Evolutionary conservation across 92 coral and sea anemone species (phyloP), one percentile per base, ranked within the genome.

Genomic region (Metridium senile): DNA sequence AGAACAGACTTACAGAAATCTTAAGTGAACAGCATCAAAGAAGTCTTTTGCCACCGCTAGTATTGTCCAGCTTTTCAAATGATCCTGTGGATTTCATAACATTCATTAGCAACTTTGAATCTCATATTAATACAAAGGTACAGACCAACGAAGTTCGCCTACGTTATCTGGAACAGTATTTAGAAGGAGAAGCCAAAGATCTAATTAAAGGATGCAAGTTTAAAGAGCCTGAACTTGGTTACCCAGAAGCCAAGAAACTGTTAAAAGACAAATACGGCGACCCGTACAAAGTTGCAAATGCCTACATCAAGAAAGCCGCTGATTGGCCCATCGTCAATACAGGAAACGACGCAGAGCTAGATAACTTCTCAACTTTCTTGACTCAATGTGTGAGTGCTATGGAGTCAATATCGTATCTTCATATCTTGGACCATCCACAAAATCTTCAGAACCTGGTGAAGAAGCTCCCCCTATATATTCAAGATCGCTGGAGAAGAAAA

Each of bases 201-300:
- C 34, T 86, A 0, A 86, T 86, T n/a, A 86, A 86, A 70, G 82
- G 90, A 21, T 75, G 86, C 53, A 65, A 51, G 16, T 78, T 34
- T 33, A 83, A 68, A 26, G 82, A 85, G 21, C 33, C 70, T 6
- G 32, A 61, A 9, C 62, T 27, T 2, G 90, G 90, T 0, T 86
- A 86, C 62, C 30, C 52, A 4, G 70, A 80, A 66, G 85, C 85
- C 18, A 79, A 73, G 65, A 85, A 46, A 58, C 81, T 85, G 25
- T 30, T 79, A 2, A 47, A 27, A 18, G 85, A 84, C 17, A 86
- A 80, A 58, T 86, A 86, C 62, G 86, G 86, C 19, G 90, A 86
- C 64, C 86, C 90, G 0, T 81, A 84, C 57, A 68, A 26, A 39
- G 26, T 84, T 51, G 71, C 85, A n/a, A 85, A 80, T 25, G 86